phyloP scores from a whole-genome alignment of 2,797 vertebrate genomes.

The Xenops minutus region DNA sequence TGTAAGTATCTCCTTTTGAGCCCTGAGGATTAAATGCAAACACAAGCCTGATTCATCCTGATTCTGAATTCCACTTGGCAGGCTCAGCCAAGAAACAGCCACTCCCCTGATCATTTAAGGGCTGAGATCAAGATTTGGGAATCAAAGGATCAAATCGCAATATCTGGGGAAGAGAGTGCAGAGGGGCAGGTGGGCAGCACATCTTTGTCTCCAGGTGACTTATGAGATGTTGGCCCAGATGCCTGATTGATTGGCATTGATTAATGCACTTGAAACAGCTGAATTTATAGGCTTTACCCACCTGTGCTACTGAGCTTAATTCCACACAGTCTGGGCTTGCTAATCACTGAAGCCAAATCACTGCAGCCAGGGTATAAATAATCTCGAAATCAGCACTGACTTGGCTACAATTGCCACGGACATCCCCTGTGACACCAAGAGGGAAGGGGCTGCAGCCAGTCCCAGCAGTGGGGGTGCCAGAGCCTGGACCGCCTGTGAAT shows the following conservation, averaged over 20 bases:
- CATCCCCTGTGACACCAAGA: accelerated
- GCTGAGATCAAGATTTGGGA: background rate
- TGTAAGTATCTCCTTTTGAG: slow-evolving; percentile 66
- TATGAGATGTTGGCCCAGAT: background rate
- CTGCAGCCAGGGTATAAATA: background rate
- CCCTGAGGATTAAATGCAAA: background rate
- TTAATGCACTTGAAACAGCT: background rate
- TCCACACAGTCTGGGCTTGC: background rate
- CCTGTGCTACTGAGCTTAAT: background rate
- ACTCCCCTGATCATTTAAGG: background rate
- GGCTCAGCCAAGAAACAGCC: background rate
- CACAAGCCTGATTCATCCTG: background rate
- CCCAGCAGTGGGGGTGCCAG: background rate
- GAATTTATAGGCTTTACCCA: background rate
- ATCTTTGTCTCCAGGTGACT: background rate
- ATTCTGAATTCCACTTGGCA: background rate
- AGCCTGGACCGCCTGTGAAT: accelerated
- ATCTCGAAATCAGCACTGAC: background rate
- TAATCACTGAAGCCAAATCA: background rate
- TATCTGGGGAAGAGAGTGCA: accelerated
- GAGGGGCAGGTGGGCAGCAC: background rate
- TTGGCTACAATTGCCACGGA: accelerated
- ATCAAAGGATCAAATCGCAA: background rate
- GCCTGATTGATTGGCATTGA: background rate
- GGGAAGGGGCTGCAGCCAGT: background rate